Evolutionary conservation across 2,888 invertebrate species (phyloP).

Genomic region (Oscheius sp.): DNA sequence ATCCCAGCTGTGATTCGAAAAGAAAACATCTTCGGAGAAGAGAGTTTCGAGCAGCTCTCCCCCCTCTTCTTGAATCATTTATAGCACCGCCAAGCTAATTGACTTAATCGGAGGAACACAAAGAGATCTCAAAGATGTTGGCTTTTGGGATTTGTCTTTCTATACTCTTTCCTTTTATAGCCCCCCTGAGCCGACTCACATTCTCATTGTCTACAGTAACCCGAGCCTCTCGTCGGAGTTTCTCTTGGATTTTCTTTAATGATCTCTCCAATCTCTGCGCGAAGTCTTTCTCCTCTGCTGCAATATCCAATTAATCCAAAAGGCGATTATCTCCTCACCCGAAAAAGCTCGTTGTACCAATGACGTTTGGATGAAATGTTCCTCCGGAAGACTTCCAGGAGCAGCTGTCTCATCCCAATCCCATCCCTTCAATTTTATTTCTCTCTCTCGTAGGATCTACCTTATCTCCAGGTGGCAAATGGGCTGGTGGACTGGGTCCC

Average conservation of each 20-base stretch:
- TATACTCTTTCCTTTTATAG: neutral
- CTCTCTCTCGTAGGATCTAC: conserved; percentile 13
- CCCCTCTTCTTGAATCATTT: neutral
- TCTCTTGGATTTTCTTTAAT: conserved; percentile 40
- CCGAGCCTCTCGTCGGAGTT: conserved; percentile 47
- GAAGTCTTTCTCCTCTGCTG: conserved; percentile 44
- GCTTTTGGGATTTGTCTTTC: neutral
- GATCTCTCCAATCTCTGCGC: conserved; percentile 31
- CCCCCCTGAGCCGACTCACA: conserved; percentile 34
- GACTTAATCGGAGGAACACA: conserved; percentile 5
- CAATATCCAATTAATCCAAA: conserved; percentile 30
- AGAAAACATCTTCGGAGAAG: neutral
- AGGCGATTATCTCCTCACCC: conserved; percentile 35
- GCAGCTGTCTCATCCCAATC: conserved; percentile 50
- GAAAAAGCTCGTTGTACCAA: conserved; percentile 51
- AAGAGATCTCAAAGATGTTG: too few relatives aligned
- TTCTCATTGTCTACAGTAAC: conserved; percentile 65
- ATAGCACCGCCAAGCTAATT: neutral
- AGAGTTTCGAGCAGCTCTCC: neutral
- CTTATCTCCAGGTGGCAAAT: conserved; percentile 40
- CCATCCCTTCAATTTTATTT: conserved; percentile 37
- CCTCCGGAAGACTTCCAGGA: conserved; percentile 51
- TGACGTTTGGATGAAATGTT: conserved; percentile 62
- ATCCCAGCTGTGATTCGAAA: neutral
- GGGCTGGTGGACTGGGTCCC: conserved; percentile 45